Percentiles rank a stretch among this genome's conserved stretches.
These are phyloP conservation scores for Actinemys pallida DNA, from an alignment of 2,113 vertebrate genomes.

Conservation along the genomic window DNA sequence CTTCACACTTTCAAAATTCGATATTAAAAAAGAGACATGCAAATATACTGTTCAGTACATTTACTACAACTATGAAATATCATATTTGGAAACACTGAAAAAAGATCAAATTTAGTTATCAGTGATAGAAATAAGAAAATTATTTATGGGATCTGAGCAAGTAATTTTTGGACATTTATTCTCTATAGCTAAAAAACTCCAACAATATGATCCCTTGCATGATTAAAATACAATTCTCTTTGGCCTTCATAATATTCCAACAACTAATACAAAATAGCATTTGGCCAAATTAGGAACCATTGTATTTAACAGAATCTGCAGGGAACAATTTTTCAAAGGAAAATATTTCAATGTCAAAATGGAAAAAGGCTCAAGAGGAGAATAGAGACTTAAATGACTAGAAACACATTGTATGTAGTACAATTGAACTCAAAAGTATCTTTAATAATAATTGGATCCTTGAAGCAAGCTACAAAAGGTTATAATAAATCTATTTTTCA, in stretches of 20 bases:
- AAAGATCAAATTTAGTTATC: neutral
- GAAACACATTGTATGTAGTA: accelerated
- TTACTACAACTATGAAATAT: neutral
- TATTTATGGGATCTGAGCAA: conserved; percentile 26
- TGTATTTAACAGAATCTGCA: conserved; percentile 36
- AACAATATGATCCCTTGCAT: conserved; percentile 24
- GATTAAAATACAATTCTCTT: conserved; percentile 32
- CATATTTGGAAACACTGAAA: neutral
- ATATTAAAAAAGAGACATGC: neutral
- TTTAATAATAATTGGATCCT: neutral
- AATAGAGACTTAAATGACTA: conserved; percentile 10
- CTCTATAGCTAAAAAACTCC: conserved; percentile 28
- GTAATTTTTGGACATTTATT: conserved; percentile 43
- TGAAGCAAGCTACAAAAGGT: neutral
- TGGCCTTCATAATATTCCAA: conserved; percentile 59
- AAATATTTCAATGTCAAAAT: conserved; percentile 46
- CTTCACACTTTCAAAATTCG: accelerated
- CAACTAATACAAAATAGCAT: conserved; percentile 58
- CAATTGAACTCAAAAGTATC: neutral
- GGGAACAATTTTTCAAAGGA: conserved; percentile 63
- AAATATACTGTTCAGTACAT: neutral
- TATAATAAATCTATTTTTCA: neutral
- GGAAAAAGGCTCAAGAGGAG: conserved; percentile 16
- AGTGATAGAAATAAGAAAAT: conserved; percentile 15
- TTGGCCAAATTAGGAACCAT: conserved; percentile 49